Evolutionary conservation across 2,888 invertebrate species (phyloP), one percentile per base, ranked within the genome.

Genomic region (Stramonita haemastoma): DNA sequence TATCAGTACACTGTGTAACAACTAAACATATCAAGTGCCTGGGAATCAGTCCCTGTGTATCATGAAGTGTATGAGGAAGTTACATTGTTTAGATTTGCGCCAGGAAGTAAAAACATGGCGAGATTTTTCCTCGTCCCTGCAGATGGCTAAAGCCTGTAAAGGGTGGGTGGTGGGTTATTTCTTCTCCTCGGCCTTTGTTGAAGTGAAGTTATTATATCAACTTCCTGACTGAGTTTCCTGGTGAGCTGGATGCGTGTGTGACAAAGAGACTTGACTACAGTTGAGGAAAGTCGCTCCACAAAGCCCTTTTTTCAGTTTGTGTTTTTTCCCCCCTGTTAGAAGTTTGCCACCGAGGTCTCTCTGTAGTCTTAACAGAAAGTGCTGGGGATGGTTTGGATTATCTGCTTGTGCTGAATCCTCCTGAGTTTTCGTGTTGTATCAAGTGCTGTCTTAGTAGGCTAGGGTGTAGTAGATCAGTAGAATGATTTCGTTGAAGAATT

Each of bases 61-160:
- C 17, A 2, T 79, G 73, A 83, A 57, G n/a, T 57, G 19, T 34
- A 86, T 66, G 57, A 86, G 86, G 86, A 86, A 86, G 86, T 86
- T 66, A 22, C 86, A 86, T 86, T 66, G 86, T 86, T 85, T 29
- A 32, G 29, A 17, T 66, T 13, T 22, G n/a, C 17, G 57, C 22
- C 86, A 86, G 86, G 86, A 86, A 86, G 86, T 86, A 66, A 86
- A 86, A 86, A 26, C 22, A 13, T 46, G 46, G 11, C 22, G 60
- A 46, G 11, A 13, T 57, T 85, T 86, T 86, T 86, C 86, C 86
- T 86, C 66, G 32, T 86, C 57, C 66, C 6, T 19, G 19, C 26
- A 32, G 36, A 36, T 29, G 15, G 46, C 81, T 46, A 46, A 2
- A 2, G 81, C n/a, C n/a, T n/a, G n/a, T n/a, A n/a, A n/a, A 2